Percentiles rank a stretch among this genome's conserved stretches.
phyloP scores from a whole-genome alignment of 1,140 invertebrate species.

The Tetranychus urticae region DNA sequence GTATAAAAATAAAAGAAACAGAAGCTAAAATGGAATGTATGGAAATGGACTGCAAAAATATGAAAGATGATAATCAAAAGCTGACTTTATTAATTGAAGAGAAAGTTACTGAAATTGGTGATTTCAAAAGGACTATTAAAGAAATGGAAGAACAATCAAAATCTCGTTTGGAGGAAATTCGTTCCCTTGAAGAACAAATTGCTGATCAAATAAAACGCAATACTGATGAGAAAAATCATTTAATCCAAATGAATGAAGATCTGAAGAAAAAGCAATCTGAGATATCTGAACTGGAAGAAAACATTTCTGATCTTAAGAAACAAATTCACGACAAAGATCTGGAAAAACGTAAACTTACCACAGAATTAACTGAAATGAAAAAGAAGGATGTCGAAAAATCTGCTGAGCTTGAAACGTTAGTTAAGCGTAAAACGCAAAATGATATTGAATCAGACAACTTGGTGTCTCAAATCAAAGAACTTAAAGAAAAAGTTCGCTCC shows the following conservation, averaged over 20 bases:
- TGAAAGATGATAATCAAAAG: not conserved
- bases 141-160: not conserved
- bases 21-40: not conserved
- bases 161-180: not conserved
- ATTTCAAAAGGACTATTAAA: not conserved
- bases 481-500: not conserved
- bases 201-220: slow-evolving; percentile 6
- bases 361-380: not conserved
- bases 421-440: not conserved
- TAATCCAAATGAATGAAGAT: not conserved
- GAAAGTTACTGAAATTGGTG: not conserved
- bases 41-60: not conserved
- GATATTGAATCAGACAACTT: not conserved
- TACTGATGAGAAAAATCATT: not conserved
- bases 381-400: not conserved
- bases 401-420: not conserved
- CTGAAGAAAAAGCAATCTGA: not conserved
- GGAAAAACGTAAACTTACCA: not conserved
- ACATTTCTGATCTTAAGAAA: not conserved
- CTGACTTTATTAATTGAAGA: not conserved
- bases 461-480: not conserved
- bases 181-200: not conserved
- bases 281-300: not conserved
- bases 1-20: not conserved
- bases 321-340: not conserved